Conservation (phyloP, 2,888 invertebrate genomes). For the Aromia moschata region DNA sequence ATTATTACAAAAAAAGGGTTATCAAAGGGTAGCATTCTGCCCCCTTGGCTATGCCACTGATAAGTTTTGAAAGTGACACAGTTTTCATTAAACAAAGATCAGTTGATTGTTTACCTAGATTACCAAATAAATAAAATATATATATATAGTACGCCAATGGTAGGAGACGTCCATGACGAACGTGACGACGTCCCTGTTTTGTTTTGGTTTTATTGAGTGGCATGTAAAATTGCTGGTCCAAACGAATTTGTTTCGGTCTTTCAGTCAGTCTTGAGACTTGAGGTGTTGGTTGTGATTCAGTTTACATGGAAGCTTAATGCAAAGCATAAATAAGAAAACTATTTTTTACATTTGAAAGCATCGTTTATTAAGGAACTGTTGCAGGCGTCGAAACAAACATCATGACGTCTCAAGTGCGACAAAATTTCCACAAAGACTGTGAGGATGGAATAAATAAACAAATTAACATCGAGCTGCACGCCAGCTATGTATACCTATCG, state of each 20-base stretch:
- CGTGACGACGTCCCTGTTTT: not conserved
- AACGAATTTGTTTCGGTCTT: too few species aligned
- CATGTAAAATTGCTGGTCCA: not conserved
- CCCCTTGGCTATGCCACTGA: too few species aligned
- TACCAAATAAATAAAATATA: too few species aligned
- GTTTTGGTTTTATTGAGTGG: not conserved
- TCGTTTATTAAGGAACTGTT: not conserved
- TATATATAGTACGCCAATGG: too few species aligned
- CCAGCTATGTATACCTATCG: conserved; percentile 77
- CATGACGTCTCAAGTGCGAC: conserved; percentile 63
- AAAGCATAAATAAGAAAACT: too few species aligned
- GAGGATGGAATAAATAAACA: conserved; percentile 75
- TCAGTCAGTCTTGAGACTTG: not conserved
- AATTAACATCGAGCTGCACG: conserved; percentile 78
- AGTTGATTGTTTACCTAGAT: too few species aligned
- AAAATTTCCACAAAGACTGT: conserved; percentile 73
- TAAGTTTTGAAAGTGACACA: too few species aligned
- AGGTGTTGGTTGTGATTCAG: conserved; percentile 15
- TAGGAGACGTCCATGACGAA: not conserved
- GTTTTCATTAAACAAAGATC: too few species aligned
- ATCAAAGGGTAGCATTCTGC: too few species aligned
- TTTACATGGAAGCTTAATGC: conserved; percentile 22
- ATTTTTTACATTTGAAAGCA: too few species aligned
- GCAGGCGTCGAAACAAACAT: not conserved
- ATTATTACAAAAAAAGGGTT: too few species aligned